Conservation (phyloP, 2,113 vertebrate species). For the Tenebrosternarchus preto region DNA sequence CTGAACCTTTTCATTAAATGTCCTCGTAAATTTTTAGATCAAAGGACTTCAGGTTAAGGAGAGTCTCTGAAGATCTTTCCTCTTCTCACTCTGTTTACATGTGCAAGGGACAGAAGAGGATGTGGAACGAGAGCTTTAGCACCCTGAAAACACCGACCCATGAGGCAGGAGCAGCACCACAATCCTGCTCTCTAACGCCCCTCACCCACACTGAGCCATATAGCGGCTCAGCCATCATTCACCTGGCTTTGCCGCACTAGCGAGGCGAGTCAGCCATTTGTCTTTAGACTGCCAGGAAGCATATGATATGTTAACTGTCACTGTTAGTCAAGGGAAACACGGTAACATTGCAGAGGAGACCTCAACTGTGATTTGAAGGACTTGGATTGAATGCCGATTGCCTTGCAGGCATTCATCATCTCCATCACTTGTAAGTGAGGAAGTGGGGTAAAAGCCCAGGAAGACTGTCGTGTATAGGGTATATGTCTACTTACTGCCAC, state of each 20-base stretch:
- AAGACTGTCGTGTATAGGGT: slow-evolving; percentile 1
- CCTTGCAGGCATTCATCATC: no score
- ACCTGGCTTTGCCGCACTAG: not conserved
- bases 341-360: slow-evolving; percentile 9
- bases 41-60: slow-evolving; percentile 62
- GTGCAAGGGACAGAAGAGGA: not conserved
- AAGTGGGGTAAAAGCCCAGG: not conserved
- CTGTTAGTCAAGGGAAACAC: slow-evolving; percentile 37
- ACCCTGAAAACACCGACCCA: not conserved
- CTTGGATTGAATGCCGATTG: no score
- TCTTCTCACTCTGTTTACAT: slow-evolving; percentile 50
- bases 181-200: not conserved
- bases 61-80: slow-evolving; percentile 62
- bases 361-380: not conserved
- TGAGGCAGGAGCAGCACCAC: not conserved
- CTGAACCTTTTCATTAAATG: slow-evolving; percentile 51
- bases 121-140: not conserved
- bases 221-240: not conserved
- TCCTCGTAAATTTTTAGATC: slow-evolving; percentile 61
- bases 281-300: slow-evolving; percentile 12
- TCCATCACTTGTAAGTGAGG: slow-evolving; percentile 21
- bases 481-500: not conserved
- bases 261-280: slow-evolving; percentile 15
- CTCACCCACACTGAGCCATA: not conserved
- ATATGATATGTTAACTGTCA: slow-evolving; percentile 41